Conservation (phyloP, 2,888 invertebrate species). For the Slavum lentiscoides region DNA sequence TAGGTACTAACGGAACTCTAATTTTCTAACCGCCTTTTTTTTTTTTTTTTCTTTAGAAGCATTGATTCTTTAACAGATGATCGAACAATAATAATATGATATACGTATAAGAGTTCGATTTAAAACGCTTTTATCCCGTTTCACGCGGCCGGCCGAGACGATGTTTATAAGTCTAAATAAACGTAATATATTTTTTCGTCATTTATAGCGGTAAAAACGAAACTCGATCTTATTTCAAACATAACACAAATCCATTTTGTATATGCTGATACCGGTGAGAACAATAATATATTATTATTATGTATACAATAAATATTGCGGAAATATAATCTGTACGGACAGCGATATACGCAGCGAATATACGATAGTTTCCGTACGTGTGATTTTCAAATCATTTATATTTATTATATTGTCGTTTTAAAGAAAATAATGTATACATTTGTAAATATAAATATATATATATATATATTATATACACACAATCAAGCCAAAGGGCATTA, state of each 20-base stretch:
- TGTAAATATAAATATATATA: too few species aligned
- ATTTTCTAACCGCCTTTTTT: conserved; percentile 19
- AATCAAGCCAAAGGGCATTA: too few species aligned
- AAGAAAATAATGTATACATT: too few species aligned
- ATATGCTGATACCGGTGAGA: conserved; percentile 35
- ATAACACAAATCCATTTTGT: neutral
- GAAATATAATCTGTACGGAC: too few species aligned
- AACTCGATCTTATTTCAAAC: conserved; percentile 30
- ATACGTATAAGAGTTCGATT: neutral
- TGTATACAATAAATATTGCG: too few species aligned
- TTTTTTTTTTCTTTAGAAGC: neutral
- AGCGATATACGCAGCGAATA: neutral
- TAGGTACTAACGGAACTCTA: conserved; percentile 38
- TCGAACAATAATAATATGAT: conserved; percentile 18
- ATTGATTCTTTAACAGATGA: conserved; percentile 35
- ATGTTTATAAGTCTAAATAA: conserved; percentile 23
- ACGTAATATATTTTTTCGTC: neutral
- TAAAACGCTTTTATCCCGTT: conserved; percentile 18
- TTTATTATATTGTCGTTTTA: too few species aligned
- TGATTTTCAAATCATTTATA: too few species aligned
- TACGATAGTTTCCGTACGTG: too few species aligned
- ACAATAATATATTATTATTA: neutral
- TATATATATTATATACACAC: too few species aligned
- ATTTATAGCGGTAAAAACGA: conserved; percentile 28
- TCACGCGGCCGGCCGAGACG: conserved; percentile 12